Percentiles rank a stretch among this genome's conserved stretches.
Conservation (phyloP, 2,797 vertebrate genomes). For the Tympanoctomys barrerae region DNA sequence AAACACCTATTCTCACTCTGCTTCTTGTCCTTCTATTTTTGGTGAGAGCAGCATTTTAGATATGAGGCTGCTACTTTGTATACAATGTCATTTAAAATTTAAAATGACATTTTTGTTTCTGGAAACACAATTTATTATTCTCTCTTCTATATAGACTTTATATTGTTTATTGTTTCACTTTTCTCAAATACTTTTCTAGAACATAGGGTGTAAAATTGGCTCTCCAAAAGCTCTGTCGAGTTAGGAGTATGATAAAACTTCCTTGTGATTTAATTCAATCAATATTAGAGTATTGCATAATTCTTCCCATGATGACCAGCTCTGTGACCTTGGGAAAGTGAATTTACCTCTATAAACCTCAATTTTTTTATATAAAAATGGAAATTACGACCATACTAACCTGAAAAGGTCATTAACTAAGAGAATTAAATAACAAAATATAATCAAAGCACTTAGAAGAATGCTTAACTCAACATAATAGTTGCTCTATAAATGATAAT, state of each 20-base stretch:
- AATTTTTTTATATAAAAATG: background rate
- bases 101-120: background rate
- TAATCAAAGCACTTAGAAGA: background rate
- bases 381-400: background rate
- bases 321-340: background rate
- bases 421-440: background rate
- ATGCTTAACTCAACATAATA: background rate
- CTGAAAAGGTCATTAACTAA: background rate
- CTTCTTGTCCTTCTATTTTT: background rate
- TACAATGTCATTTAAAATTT: slow-evolving; percentile 8
- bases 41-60: background rate
- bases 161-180: background rate
- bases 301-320: background rate
- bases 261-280: background rate
- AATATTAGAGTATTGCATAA: background rate
- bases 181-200: slow-evolving; percentile 27
- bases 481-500: background rate
- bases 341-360: background rate
- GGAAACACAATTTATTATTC: slow-evolving; percentile 3
- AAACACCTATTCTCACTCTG: background rate
- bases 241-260: background rate
- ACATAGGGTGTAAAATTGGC: background rate
- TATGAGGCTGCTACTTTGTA: background rate
- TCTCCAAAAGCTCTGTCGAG: background rate
- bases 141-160: background rate